These are phyloP conservation scores for Echiichthys vipera DNA, from an alignment of 2,797 vertebrate genomes.

Conservation along the genomic window DNA sequence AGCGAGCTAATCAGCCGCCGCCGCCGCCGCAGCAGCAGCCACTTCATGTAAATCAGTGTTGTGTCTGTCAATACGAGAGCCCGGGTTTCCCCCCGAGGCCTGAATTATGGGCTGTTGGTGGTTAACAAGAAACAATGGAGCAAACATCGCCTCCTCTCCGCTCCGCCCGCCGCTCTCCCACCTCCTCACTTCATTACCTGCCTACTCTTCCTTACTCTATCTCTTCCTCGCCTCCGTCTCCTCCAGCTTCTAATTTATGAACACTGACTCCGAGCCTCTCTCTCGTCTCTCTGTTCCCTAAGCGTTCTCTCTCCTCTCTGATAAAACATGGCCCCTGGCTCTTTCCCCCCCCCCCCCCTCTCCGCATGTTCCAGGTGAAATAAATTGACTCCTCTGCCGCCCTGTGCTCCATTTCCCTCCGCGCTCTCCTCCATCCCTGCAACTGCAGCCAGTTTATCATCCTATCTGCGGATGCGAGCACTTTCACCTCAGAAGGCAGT, in stretches of 20 bases:
- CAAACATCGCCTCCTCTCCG: conserved; percentile 43
- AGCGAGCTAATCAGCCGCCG: conserved; percentile 31
- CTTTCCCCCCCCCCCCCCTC: too few species aligned
- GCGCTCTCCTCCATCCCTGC: background rate
- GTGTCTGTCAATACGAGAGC: conserved; percentile 31
- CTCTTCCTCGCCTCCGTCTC: conserved; percentile 30
- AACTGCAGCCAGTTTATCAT: conserved; percentile 16
- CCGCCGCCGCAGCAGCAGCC: too few species aligned
- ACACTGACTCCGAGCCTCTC: background rate
- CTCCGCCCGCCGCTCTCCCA: conserved; percentile 14
- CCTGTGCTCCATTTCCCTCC: background rate
- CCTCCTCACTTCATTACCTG: conserved; percentile 73
- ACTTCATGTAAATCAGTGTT: conserved; percentile 41
- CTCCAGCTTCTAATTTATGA: conserved; percentile 63
- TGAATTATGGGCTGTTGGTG: conserved; percentile 66
- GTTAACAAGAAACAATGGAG: conserved; percentile 67
- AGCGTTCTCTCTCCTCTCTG: conserved; percentile 13
- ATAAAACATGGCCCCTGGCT: conserved; percentile 46
- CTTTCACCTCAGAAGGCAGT: background rate
- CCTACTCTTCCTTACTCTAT: conserved; percentile 59
- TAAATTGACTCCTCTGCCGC: conserved; percentile 31
- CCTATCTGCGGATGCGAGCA: conserved; percentile 16
- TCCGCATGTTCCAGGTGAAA: conserved; percentile 51
- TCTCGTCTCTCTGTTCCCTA: background rate
- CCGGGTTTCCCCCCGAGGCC: conserved; percentile 20